A percentile compares a stretch with the other conserved stretches of the same genome.
Evolutionary conservation across 2,113 vertebrate genomes (phyloP).

Genomic region (Mustela nigripes): DNA sequence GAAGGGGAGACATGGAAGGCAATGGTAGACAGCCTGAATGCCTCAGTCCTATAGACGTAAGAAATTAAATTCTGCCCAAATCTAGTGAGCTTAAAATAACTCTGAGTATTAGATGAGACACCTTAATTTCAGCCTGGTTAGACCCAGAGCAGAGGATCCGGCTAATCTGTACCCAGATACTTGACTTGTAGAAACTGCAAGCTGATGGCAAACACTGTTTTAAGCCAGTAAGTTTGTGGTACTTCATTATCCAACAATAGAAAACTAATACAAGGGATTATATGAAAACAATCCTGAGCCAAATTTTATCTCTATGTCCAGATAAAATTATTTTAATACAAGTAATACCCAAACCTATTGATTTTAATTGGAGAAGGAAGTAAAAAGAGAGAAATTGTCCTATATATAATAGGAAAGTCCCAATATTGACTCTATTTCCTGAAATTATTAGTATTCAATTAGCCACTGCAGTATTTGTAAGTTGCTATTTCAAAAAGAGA

Average conservation of each 20-base stretch:
- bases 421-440: background rate
- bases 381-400: background rate
- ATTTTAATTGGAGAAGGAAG: background rate
- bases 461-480: background rate
- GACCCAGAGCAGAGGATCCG: background rate
- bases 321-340: background rate
- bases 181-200: background rate
- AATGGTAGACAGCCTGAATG: background rate
- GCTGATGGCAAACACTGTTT: background rate
- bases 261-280: background rate
- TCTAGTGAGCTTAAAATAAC: background rate
- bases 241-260: background rate
- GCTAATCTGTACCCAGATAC: background rate
- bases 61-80: background rate
- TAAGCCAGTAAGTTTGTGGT: background rate
- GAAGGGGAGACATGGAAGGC: background rate
- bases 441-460: conserved; percentile 51
- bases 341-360: background rate
- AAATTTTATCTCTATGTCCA: background rate
- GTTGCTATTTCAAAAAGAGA: conserved; percentile 22
- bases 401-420: background rate
- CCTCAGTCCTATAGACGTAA: background rate
- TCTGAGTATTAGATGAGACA: background rate
- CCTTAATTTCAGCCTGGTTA: background rate
- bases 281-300: background rate